phyloP scores from a whole-genome alignment of 2,113 vertebrate genomes.

The Pitta sordida region DNA sequence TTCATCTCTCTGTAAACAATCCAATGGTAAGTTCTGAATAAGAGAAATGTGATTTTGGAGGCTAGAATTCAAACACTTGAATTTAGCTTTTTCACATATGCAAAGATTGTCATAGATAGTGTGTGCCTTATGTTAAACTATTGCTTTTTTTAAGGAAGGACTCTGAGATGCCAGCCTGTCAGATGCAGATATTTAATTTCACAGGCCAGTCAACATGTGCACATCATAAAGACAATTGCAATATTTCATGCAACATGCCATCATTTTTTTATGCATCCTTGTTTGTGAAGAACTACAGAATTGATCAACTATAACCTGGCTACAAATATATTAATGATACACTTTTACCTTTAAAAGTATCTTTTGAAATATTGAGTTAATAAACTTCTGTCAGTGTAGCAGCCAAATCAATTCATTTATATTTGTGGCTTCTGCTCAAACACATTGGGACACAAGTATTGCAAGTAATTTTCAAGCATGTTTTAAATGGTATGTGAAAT shows the following conservation, averaged over 20 bases:
- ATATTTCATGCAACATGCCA: background rate
- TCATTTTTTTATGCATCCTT: background rate
- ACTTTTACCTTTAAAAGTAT: background rate
- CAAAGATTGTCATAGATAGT: background rate
- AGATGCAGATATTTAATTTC: background rate
- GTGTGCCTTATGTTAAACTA: background rate
- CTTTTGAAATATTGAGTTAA: background rate
- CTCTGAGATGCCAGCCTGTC: background rate
- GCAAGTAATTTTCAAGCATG: background rate
- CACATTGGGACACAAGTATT: background rate
- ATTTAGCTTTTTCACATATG: background rate
- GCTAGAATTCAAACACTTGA: background rate
- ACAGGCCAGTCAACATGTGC: background rate
- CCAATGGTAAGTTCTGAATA: conserved; percentile 70
- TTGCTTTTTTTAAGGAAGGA: background rate
- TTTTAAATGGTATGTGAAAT: background rate
- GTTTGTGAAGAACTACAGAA: background rate
- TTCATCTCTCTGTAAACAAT: conserved; percentile 82
- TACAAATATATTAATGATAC: background rate
- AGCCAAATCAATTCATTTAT: background rate
- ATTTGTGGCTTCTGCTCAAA: background rate
- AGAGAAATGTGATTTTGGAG: background rate
- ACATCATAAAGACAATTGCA: background rate
- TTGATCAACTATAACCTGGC: background rate
- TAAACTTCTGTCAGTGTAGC: background rate